Evolutionary conservation across 2,113 vertebrate genomes (phyloP).

Genomic region (Tichodroma muraria): DNA sequence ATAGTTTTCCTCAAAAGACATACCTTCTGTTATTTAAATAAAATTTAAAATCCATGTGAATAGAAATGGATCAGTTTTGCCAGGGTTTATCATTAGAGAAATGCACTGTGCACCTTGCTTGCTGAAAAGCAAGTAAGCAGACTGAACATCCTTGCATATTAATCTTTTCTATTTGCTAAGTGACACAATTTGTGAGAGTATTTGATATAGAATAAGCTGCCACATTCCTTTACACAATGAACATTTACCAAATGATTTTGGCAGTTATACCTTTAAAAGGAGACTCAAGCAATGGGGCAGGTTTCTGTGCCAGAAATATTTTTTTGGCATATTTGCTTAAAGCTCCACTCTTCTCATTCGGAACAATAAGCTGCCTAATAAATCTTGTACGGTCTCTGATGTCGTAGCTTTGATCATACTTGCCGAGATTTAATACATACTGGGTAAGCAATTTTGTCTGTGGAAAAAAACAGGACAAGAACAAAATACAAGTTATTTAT

Average conservation of each 20-base stretch:
- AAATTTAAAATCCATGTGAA: slow-evolving; percentile 4
- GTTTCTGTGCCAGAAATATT: slow-evolving; percentile 94
- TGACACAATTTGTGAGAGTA: slow-evolving; percentile 24
- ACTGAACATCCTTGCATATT: not conserved
- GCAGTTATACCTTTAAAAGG: slow-evolving; percentile 90
- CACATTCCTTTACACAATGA: slow-evolving; percentile 34
- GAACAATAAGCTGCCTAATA: slow-evolving; percentile 97
- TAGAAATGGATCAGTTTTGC: slow-evolving; percentile 1
- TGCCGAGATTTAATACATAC: slow-evolving; percentile 97
- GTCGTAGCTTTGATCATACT: slow-evolving; percentile 98
- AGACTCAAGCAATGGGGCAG: slow-evolving; percentile 91
- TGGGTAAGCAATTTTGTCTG: slow-evolving; percentile 99
- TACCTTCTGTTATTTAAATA: not conserved
- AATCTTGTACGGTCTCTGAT: slow-evolving; percentile 98
- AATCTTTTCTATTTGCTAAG: slow-evolving; percentile 43
- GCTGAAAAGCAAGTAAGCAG: not conserved
- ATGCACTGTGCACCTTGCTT: not conserved
- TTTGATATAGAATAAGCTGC: slow-evolving; percentile 15
- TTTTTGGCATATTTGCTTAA: slow-evolving; percentile 95
- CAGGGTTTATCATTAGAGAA: slow-evolving; percentile 25
- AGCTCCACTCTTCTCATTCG: slow-evolving; percentile 90
- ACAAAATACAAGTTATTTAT: slow-evolving; percentile 85
- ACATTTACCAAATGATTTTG: slow-evolving; percentile 37
- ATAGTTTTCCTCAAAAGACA: not conserved
- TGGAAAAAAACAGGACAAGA: slow-evolving; percentile 70